phyloP scores from a whole-genome alignment of 2,797 vertebrate genomes.

The Sebastolobus altivelis region DNA sequence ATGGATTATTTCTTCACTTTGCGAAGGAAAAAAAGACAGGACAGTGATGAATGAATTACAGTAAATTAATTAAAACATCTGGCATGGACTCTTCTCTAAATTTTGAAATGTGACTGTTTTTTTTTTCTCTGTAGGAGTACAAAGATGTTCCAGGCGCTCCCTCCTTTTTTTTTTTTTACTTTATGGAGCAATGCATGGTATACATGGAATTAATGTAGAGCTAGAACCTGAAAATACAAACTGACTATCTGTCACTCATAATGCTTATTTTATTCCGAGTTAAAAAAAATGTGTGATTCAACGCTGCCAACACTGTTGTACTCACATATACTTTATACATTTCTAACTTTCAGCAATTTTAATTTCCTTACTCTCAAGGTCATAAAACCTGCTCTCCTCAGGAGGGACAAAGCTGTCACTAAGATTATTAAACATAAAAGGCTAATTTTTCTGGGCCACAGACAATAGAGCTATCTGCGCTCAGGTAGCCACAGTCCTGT shows the following conservation, averaged over 20 bases:
- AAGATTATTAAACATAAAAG: conserved; percentile 43
- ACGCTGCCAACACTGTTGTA: background rate
- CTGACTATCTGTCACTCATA: conserved; percentile 31
- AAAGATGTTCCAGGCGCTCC: conserved; percentile 25
- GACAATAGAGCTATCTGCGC: conserved; percentile 49
- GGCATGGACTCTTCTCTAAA: conserved; percentile 51
- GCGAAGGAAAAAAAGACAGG: conserved; percentile 59
- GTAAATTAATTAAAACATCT: conserved; percentile 75
- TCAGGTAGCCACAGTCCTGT: conserved; percentile 55
- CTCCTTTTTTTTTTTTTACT: conserved; percentile 9
- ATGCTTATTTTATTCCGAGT: conserved; percentile 18
- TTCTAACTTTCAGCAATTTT: conserved; percentile 15
- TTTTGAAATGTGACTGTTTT: conserved; percentile 42
- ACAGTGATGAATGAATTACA: conserved; percentile 78
- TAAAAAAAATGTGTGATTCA: background rate
- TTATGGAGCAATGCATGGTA: background rate
- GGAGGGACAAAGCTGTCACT: conserved; percentile 15
- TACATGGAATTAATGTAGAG: conserved; percentile 18
- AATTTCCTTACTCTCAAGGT: conserved; percentile 32
- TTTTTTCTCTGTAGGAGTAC: conserved; percentile 11
- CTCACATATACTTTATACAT: background rate
- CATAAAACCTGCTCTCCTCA: conserved; percentile 29
- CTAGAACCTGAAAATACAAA: conserved; percentile 29
- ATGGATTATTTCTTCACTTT: conserved; percentile 77
- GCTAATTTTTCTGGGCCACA: conserved; percentile 17